Evolutionary conservation across 2,797 vertebrate species (phyloP), one percentile per base, ranked within the genome.

Genomic region (Argyrosomus regius): DNA sequence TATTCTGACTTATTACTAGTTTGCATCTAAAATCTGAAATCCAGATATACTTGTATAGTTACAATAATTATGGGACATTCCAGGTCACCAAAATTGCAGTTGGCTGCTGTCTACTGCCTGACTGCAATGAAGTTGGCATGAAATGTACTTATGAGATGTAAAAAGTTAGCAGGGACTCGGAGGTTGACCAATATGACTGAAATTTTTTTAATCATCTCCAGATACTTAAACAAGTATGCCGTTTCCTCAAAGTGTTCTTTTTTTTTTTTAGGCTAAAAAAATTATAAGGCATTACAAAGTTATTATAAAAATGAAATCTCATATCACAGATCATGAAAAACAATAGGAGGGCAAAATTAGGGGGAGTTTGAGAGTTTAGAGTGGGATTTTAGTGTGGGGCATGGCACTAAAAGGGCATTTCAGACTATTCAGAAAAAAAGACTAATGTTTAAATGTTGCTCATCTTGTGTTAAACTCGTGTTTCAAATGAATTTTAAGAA

Each of bases 21-120:
- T 96, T 96, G 94, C 93, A 88, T 94, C 89, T 87, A 94, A 94
- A 93, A 41, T 93, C 90, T 75, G 80, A 91, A 93, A 92, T 90
- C 91, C 90, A 89, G 83, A 80, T 92, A 80, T 85, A 84, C 43
- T 80, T 74, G 75, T 82, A 80, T 85, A 80, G 85, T 86, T 79
- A 73, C 65, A 73, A 82, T 78, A 81, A 80, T 85, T 75, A 72
- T 68, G 86, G 85, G 84, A 90, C 91, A 90, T 93, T 93, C 91
- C 93, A 90, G 78, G 88, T 88, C 90, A 69, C 84, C 75, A 22
- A 83, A 87, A 75, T 89, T 80, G 82, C 77, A 87, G 72, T 85
- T 12, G 53, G 71, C 73, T 50, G 73, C 71, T 76, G 60, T 80
- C 69, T 80, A 46, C 61, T 75, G 77, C 75, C 77, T 58, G 77